Base-by-base conservation (phyloP, 2,888 invertebrate genomes). In the Tetragonula carbonaria region DNA sequence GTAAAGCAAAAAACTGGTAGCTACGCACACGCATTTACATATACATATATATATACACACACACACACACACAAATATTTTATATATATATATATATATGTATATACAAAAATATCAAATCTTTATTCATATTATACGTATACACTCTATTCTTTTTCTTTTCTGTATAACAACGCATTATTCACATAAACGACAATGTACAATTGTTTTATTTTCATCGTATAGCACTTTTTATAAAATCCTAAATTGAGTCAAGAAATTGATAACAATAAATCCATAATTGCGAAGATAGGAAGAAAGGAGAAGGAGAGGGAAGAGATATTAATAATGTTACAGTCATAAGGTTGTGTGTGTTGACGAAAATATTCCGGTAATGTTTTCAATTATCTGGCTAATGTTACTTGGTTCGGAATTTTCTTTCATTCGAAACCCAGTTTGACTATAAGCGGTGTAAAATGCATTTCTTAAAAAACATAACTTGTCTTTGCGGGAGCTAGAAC, bases 401-500 rank as follows among this genome's bases (percentile, higher is more conserved):
- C 95, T 95, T 50, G 95, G 93, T 74, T 95, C 95, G 45, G 95
- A 94, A 76, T 95, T 95, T 88, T 95, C 95, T 88, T 95, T 95
- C 92, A 95, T 95, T 88, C 95, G 95, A 86, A 95, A 94, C 65
- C 95, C 96, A 14, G 95, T 95, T 76, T 95, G 94, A 89, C 95
- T 95, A 91, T 96, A 96, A 70, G 95, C 95, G 87, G 95, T 95
- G 90, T 96, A 95, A 92, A 96, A 96, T 80, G 95, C 93, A 88
- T 95, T 94, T 84, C 96, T 94, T n/a, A 96, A 95, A 77, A 95
- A 94, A 72, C 95, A 95, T 83, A 96, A 93, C 80, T 95, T 95
- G 82, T 95, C 95, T 88, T 95, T 95, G 78, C 96, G 95, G 80
- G 95, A 93, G 88, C 94, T 95, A 87, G 78, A 87, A 90, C n/a